phyloP scores from a whole-genome alignment of 2,888 invertebrate species.

The Nemotelus nigrinus region DNA sequence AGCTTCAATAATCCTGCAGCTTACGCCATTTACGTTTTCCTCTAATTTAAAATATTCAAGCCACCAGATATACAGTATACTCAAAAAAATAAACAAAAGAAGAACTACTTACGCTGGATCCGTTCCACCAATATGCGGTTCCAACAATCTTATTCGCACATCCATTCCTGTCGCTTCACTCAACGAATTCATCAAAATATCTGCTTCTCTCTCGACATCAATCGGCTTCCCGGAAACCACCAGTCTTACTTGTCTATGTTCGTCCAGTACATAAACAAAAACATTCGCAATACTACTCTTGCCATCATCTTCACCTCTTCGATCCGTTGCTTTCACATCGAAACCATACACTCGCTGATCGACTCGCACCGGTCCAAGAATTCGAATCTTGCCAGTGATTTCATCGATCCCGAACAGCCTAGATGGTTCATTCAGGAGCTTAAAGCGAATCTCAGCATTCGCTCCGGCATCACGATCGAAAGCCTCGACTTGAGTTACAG shows the following conservation, averaged over 20 bases:
- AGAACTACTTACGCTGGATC: constrained; percentile 64
- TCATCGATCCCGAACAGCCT: constrained; percentile 82
- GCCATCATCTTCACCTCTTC: constrained; percentile 82
- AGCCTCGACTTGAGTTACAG: constrained; percentile 81
- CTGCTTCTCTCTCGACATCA: constrained; percentile 77
- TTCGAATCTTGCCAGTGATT: constrained; percentile 78
- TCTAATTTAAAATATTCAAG: too few relatives aligned
- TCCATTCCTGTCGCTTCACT: constrained; percentile 81
- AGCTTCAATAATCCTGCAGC: too few relatives aligned
- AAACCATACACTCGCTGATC: constrained; percentile 84
- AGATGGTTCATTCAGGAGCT: constrained; percentile 80
- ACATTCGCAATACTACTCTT: constrained; percentile 86
- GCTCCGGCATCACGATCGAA: constrained; percentile 78
- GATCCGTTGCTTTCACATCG: constrained; percentile 88
- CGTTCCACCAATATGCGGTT: constrained; percentile 72
- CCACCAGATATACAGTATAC: too few relatives aligned
- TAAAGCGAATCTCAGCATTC: constrained; percentile 83
- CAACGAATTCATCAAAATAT: constrained; percentile 74
- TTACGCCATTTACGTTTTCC: too few relatives aligned
- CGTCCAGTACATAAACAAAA: constrained; percentile 85
- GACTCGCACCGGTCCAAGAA: constrained; percentile 75
- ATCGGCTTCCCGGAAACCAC: constrained; percentile 80
- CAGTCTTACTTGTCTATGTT: constrained; percentile 81
- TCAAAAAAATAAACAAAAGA: neutral
- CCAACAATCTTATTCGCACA: constrained; percentile 79